Percentiles rank a stretch among this genome's conserved stretches.
Conservation (phyloP, 2,113 vertebrate species). For the Orcinus orca region DNA sequence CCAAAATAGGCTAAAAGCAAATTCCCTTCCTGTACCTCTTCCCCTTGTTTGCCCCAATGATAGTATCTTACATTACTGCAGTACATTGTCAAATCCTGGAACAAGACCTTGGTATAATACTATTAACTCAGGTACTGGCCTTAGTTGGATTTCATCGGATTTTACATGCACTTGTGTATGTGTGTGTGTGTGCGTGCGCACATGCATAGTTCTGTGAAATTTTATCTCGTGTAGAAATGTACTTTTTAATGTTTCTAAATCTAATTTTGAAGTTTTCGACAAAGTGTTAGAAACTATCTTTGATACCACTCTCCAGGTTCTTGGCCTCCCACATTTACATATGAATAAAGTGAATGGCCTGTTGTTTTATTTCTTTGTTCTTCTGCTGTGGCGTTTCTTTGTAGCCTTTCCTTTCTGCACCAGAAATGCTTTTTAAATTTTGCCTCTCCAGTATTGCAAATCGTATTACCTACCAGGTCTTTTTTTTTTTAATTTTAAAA, state of each 20-base stretch:
- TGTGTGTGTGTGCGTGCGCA: neutral
- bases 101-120: neutral
- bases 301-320: neutral
- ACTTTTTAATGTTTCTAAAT: neutral
- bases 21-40: neutral
- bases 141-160: neutral
- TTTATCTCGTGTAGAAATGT: neutral
- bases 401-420: neutral
- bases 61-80: neutral
- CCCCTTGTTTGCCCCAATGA: neutral
- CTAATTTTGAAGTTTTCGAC: slow-evolving; percentile 28
- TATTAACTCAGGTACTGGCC: neutral
- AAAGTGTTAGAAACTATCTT: neutral
- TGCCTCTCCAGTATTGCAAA: neutral
- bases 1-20: neutral
- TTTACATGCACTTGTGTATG: neutral
- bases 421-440: slow-evolving; percentile 29
- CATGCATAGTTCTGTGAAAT: neutral
- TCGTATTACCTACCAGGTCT: slow-evolving; percentile 20
- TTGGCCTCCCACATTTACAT: neutral
- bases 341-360: neutral
- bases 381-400: neutral
- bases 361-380: neutral
- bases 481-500: slow-evolving; percentile 39
- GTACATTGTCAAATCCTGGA: neutral